phyloP scores from a whole-genome alignment of 2,888 invertebrate genomes.

The Aquatica leii region DNA sequence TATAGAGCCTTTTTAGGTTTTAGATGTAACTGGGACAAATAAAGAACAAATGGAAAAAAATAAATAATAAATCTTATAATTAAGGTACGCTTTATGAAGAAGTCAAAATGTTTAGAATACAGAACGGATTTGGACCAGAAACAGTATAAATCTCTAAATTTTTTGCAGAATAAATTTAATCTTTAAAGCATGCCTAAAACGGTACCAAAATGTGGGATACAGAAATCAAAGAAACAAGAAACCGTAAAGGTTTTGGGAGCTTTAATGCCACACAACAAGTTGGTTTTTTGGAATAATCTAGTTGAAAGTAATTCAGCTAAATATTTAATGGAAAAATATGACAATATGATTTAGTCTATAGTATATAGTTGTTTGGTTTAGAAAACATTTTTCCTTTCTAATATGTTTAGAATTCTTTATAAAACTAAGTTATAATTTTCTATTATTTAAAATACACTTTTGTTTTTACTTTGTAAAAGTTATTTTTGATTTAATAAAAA shows the following conservation, averaged over 20 bases:
- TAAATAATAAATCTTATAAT: not conserved
- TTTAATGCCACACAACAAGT: not conserved
- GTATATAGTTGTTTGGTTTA: no score
- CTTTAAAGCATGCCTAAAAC: not conserved
- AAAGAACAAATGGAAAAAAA: not conserved
- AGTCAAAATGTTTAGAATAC: not conserved
- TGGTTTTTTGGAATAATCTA: no score
- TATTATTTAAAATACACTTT: no score
- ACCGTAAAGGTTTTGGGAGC: not conserved
- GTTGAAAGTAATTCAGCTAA: no score
- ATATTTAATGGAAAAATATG: no score
- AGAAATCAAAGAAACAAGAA: not conserved
- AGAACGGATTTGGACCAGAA: not conserved
- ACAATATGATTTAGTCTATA: no score
- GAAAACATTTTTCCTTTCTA: no score
- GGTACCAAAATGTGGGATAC: not conserved
- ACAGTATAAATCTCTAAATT: not conserved
- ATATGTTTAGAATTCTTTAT: no score
- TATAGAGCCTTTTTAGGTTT: not conserved
- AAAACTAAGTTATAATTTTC: no score
- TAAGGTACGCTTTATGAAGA: not conserved
- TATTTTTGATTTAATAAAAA: no score
- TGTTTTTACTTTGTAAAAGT: no score
- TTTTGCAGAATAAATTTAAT: not conserved
- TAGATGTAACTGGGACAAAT: not conserved